Evolutionary conservation across 2,888 invertebrate genomes (phyloP).

Genomic region (Nymphalis urticae): DNA sequence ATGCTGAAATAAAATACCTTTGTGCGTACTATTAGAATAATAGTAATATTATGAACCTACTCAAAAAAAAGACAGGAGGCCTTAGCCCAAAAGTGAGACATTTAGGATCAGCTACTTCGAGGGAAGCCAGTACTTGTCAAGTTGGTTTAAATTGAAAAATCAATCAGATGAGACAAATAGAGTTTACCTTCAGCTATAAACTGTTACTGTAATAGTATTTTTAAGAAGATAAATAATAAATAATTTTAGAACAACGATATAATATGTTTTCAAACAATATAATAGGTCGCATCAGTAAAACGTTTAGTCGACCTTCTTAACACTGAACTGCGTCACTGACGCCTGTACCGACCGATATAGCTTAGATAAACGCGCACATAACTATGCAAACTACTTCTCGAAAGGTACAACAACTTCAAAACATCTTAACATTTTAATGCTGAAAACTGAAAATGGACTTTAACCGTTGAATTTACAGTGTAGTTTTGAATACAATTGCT

Average conservation of each 20-base stretch:
- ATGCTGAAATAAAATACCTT: too few relatives aligned
- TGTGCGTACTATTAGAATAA: too few relatives aligned
- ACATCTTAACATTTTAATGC: conserved; percentile 46
- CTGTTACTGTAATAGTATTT: too few relatives aligned
- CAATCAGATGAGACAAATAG: too few relatives aligned
- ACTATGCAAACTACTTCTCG: conserved; percentile 74
- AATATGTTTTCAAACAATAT: background rate
- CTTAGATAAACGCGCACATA: conserved; percentile 76
- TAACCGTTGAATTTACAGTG: conserved; percentile 46
- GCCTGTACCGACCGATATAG: conserved; percentile 64
- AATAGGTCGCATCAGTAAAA: conserved; percentile 49
- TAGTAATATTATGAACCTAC: too few relatives aligned
- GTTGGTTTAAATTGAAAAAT: too few relatives aligned
- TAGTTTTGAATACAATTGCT: conserved; percentile 42
- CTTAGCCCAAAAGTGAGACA: too few relatives aligned
- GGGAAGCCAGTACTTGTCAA: too few relatives aligned
- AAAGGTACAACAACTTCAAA: conserved; percentile 35
- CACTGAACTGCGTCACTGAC: conserved; percentile 47
- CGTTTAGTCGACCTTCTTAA: conserved; percentile 54
- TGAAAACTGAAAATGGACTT: conserved; percentile 51
- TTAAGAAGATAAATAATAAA: background rate
- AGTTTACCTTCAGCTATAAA: too few relatives aligned
- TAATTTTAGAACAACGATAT: background rate
- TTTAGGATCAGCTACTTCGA: too few relatives aligned
- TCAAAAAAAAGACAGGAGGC: too few relatives aligned